Evolutionary conservation across 2,113 vertebrate species (phyloP).

Genomic region (Meleagris gallopavo): DNA sequence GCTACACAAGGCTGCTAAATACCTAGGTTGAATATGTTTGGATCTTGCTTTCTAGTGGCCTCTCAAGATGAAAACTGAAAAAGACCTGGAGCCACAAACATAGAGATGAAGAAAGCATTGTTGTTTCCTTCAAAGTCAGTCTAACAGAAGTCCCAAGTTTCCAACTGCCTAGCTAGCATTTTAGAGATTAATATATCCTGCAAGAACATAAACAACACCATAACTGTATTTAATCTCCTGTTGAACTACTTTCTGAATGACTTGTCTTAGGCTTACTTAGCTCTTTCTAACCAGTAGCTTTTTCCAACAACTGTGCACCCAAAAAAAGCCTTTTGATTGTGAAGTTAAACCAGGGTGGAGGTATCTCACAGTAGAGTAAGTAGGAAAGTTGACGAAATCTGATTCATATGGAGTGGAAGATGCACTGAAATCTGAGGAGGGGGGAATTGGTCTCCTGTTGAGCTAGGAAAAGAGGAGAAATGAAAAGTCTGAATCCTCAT

Average conservation of each 20-base stretch:
- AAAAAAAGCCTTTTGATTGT: not conserved
- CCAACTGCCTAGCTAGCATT: not conserved
- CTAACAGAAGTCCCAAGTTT: not conserved
- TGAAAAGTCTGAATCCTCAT: not conserved
- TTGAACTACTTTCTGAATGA: not conserved
- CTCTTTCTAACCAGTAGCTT: not conserved
- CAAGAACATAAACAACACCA: not conserved
- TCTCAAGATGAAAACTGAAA: not conserved
- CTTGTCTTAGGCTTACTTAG: not conserved
- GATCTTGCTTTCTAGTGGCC: not conserved
- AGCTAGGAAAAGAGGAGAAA: not conserved
- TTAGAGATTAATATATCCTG: not conserved
- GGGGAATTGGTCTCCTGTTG: not conserved
- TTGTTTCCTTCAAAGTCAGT: not conserved
- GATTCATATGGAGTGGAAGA: not conserved
- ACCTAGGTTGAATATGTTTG: not conserved
- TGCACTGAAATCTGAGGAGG: not conserved
- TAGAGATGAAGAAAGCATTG: not conserved
- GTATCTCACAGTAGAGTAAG: not conserved
- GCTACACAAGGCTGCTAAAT: not conserved
- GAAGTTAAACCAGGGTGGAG: not conserved
- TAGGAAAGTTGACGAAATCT: not conserved
- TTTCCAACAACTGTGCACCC: fast-evolving
- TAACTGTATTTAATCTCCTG: not conserved
- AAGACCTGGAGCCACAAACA: not conserved